Base-by-base conservation (phyloP, 1,140 invertebrate species). In the Mactra quadrangularis region DNA sequence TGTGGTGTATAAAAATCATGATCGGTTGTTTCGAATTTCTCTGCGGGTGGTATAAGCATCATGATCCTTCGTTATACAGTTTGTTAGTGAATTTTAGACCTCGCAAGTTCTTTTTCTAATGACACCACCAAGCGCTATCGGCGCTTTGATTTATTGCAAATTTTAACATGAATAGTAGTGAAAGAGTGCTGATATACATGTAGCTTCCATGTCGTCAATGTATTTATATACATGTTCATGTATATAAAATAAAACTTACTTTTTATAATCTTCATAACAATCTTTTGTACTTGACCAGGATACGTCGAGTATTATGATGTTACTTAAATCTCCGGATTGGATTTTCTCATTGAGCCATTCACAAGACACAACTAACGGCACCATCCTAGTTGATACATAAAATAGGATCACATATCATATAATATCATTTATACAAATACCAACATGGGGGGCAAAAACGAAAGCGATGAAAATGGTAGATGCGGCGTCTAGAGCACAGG, bases 211-310 rank as follows among this genome's bases (percentile, higher is more conserved):
- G 6, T 25, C 15, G 6, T 45, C n/a, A 45, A 15, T 68, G 9
- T 4, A 31, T 17, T 15, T 9, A 3, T 68, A 25, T 22, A 25
- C 6, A 9, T 6, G 15, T 27, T n/a, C n/a, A n/a, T n/a, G n/a
- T 41, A 41, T 41, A 7, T 41, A 41, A 15, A 41, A 41, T 15
- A 41, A 41, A 41, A 41, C 82, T 52, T 84, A 84, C 82, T 57
- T 60, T 53, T 53, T 45, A 45, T 72, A 84, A 4, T 79, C 83
- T 17, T 52, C 50, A 4, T 35, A n/a, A 53, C 75, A 72, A 53
- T 84, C 70, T 52, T 64, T 71, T n/a, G 60, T 68, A 41, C 83
- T 84, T 3, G 70, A 41, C 83, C 83, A 84, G 38, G 83, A 84
- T 17, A 81, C 83, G 41, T 84, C 83, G 1, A 84, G 2, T 17